Percentiles rank a stretch among this genome's conserved stretches.
Evolutionary conservation across 2,797 vertebrate species (phyloP).

Genomic region (Rhinophrynus dorsalis): DNA sequence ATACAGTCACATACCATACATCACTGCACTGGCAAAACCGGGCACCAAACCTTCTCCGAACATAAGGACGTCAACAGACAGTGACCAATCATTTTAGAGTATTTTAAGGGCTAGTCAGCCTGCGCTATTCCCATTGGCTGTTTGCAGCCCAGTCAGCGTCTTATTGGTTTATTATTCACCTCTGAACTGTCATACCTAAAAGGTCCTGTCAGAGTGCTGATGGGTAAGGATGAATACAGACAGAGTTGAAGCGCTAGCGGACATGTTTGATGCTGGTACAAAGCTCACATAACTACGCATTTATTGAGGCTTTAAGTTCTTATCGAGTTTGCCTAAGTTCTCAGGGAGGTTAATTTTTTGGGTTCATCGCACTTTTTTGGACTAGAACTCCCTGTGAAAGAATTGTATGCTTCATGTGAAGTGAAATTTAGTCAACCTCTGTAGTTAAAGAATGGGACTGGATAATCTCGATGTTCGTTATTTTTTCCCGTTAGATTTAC

Average conservation of each 20-base stretch:
- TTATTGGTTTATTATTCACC: not conserved
- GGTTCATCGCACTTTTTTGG: too few species aligned
- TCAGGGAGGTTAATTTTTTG: too few species aligned
- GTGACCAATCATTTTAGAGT: not conserved
- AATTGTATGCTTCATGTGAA: too few species aligned
- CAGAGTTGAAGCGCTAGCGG: not conserved
- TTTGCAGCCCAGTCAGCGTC: not conserved
- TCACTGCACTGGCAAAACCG: not conserved
- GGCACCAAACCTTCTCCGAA: not conserved
- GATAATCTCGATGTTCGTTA: too few species aligned
- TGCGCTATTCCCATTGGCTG: not conserved
- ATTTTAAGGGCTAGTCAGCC: not conserved
- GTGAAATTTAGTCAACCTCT: too few species aligned
- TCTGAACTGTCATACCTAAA: not conserved
- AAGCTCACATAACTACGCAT: too few species aligned
- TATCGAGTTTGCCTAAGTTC: too few species aligned
- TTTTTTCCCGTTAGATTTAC: too few species aligned
- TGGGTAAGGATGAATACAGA: not conserved
- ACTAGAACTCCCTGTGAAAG: too few species aligned
- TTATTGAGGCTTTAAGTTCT: too few species aligned
- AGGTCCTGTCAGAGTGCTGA: not conserved
- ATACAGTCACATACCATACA: constrained; percentile 1
- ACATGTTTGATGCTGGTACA: constrained; percentile 13
- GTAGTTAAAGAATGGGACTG: too few species aligned
- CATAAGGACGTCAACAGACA: not conserved